phyloP scores from a whole-genome alignment of 2,888 invertebrate species.

The Dryocosmus kuriphilus region DNA sequence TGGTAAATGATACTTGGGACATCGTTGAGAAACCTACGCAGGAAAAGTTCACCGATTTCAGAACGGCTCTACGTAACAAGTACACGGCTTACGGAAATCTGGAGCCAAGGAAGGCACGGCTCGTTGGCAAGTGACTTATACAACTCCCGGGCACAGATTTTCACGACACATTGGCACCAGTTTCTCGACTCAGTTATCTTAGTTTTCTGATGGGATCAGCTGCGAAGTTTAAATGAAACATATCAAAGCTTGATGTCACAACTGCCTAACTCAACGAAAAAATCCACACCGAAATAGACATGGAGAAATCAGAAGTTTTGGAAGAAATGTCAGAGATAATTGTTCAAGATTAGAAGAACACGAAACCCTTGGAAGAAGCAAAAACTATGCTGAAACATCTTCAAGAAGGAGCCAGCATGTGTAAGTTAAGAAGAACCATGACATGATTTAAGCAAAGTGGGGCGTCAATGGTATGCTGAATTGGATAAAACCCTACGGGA shows the following conservation, averaged over 20 bases:
- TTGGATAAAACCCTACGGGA: too few species aligned
- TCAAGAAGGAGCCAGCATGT: too few species aligned
- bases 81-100: slow-evolving; percentile 47
- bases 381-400: too few species aligned
- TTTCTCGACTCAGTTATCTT: slow-evolving; percentile 49
- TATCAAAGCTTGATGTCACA: slow-evolving; percentile 59
- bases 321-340: slow-evolving; percentile 33
- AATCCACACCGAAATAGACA: slow-evolving; percentile 47
- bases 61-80: slow-evolving; percentile 49
- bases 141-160: slow-evolving; percentile 54
- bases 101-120: slow-evolving; percentile 52
- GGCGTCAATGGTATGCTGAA: too few species aligned
- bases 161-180: slow-evolving; percentile 51
- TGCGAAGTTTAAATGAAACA: slow-evolving; percentile 49
- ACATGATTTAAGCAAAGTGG: too few species aligned
- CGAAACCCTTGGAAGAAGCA: too few species aligned
- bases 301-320: slow-evolving; percentile 18
- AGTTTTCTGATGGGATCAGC: slow-evolving; percentile 51
- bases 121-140: slow-evolving; percentile 53
- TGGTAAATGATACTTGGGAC: slow-evolving; percentile 51
- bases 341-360: too few species aligned
- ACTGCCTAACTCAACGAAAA: too few species aligned
- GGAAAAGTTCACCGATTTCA: slow-evolving; percentile 44
- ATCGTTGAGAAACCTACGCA: slow-evolving; percentile 45
- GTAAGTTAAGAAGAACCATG: too few species aligned